Conservation (phyloP, 1,140 invertebrate genomes). For the Copidosoma floridanum region DNA sequence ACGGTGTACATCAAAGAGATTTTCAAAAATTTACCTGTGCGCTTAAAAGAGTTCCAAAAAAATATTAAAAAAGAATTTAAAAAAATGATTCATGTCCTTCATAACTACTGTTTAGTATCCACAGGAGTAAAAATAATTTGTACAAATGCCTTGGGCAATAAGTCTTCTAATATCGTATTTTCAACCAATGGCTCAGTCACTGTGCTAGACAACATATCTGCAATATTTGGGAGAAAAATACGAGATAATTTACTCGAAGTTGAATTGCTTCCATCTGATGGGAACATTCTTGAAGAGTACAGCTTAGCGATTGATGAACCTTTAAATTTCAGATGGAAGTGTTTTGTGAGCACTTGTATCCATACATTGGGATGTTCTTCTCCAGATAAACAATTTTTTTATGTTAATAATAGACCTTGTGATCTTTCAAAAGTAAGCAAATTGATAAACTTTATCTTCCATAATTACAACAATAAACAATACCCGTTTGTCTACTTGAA, state of each 20-base stretch:
- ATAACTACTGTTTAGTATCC: constrained; percentile 89
- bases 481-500: constrained; percentile 92
- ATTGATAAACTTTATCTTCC: constrained; percentile 90
- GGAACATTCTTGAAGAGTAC: constrained; percentile 57
- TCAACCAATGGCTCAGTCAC: constrained; percentile 70
- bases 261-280: constrained; percentile 54
- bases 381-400: constrained; percentile 91
- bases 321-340: constrained; percentile 64
- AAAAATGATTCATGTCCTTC: constrained; percentile 85
- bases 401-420: constrained; percentile 90
- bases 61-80: constrained; percentile 91
- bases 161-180: constrained; percentile 58
- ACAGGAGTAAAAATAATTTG: constrained; percentile 67
- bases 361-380: constrained; percentile 82
- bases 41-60: constrained; percentile 87
- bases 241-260: constrained; percentile 64
- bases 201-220: constrained; percentile 79
- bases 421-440: constrained; percentile 84
- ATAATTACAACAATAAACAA: constrained; percentile 84
- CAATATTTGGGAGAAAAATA: constrained; percentile 87
- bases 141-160: constrained; percentile 41
- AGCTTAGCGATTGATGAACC: constrained; percentile 47
- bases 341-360: constrained; percentile 82
- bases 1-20: constrained; percentile 83
- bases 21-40: constrained; percentile 89